phyloP scores from a whole-genome alignment of 2,113 vertebrate genomes.

The Labrus mixtus region DNA sequence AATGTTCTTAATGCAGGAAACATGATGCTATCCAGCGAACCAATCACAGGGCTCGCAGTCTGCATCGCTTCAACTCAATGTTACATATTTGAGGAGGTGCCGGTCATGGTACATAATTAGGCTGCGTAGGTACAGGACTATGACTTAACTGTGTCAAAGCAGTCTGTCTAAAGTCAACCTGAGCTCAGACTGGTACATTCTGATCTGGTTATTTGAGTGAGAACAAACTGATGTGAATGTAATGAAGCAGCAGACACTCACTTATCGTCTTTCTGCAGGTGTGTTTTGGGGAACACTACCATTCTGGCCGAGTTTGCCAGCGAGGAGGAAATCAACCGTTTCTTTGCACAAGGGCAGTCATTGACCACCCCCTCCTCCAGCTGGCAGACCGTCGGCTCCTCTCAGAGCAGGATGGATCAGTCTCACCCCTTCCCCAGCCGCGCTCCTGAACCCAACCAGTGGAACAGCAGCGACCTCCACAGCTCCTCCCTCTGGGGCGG shows the following conservation, averaged over 20 bases:
- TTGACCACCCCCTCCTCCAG: slow-evolving; percentile 92
- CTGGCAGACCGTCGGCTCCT: slow-evolving; percentile 95
- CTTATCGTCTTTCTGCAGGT: slow-evolving; percentile 83
- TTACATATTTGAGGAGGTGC: too few species aligned
- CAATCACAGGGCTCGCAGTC: too few species aligned
- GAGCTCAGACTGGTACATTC: too few species aligned
- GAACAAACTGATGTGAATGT: too few species aligned
- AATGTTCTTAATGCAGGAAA: too few species aligned
- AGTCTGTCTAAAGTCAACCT: too few species aligned
- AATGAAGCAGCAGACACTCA: background rate
- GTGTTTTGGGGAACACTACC: slow-evolving; percentile 99
- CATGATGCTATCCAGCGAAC: too few species aligned
- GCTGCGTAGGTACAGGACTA: too few species aligned
- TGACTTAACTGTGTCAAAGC: too few species aligned
- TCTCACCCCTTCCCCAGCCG: slow-evolving; percentile 94
- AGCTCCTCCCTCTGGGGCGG: slow-evolving; percentile 97
- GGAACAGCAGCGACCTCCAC: slow-evolving; percentile 96
- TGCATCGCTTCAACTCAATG: too few species aligned
- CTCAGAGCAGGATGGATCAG: slow-evolving; percentile 94
- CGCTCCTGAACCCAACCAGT: slow-evolving; percentile 92
- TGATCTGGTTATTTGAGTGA: too few species aligned
- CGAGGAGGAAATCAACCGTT: slow-evolving; percentile 99
- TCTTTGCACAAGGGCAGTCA: slow-evolving; percentile 99
- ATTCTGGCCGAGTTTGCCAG: slow-evolving; percentile 99
- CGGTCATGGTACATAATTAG: too few species aligned